Percentiles rank a stretch among this genome's conserved stretches.
These are phyloP conservation scores for Steatornis caripensis DNA, from an alignment of 2,113 vertebrate genomes.

Conservation along the genomic window DNA sequence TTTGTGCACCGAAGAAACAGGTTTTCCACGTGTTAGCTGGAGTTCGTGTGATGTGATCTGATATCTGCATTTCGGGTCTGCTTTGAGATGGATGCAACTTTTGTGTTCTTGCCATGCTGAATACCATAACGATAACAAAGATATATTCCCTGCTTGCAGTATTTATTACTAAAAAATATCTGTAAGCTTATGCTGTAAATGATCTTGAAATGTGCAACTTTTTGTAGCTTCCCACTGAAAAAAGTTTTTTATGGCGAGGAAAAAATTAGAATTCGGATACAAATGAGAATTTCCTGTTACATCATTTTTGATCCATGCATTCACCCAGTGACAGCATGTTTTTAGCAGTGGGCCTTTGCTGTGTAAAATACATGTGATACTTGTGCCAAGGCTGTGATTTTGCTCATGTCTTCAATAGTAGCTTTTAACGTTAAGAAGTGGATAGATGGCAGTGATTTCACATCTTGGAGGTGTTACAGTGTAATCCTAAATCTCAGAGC, in stretches of 20 bases:
- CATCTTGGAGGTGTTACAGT: background rate
- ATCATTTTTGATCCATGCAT: background rate
- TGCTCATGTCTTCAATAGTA: fast-evolving
- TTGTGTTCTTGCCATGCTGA: background rate
- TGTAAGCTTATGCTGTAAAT: background rate
- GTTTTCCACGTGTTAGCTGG: background rate
- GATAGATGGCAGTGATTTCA: background rate
- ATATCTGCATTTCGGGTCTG: background rate
- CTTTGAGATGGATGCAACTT: background rate
- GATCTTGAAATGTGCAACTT: background rate
- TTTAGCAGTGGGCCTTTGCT: background rate
- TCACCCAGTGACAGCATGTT: background rate
- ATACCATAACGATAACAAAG: background rate
- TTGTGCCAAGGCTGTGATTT: background rate
- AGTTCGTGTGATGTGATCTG: background rate
- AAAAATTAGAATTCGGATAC: background rate
- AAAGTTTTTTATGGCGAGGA: background rate
- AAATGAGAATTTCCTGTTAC: background rate
- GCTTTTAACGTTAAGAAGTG: background rate
- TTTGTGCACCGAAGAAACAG: background rate
- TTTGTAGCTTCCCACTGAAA: background rate
- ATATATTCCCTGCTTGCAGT: background rate
- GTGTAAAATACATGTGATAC: background rate
- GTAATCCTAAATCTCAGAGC: background rate
- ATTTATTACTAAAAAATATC: background rate